phyloP scores from a whole-genome alignment of 2,797 vertebrate genomes.

The Paramormyrops hopkinsi region DNA sequence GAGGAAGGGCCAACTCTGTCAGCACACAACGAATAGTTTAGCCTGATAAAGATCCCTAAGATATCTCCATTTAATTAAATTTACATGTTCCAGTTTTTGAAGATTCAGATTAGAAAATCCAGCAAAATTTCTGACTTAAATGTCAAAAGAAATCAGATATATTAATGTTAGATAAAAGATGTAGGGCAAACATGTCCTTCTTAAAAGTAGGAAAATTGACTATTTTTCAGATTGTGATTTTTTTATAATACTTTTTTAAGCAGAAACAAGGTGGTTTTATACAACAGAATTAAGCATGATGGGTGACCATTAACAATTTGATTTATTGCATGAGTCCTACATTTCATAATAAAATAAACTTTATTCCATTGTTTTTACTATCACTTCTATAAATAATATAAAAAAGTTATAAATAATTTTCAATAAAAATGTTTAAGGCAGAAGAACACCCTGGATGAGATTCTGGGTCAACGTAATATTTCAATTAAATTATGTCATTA shows the following conservation, averaged over 20 bases:
- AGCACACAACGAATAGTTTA: conserved; percentile 47
- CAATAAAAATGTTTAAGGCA: neutral
- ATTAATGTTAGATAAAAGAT: neutral
- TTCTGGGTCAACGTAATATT: neutral
- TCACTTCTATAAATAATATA: neutral
- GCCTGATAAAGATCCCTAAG: conserved; percentile 44
- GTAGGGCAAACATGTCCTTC: neutral
- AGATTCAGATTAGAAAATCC: neutral
- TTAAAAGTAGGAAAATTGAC: neutral
- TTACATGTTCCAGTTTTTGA: neutral
- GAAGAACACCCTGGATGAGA: neutral
- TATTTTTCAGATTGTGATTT: neutral
- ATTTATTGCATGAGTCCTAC: neutral
- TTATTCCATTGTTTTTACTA: neutral
- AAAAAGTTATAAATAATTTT: neutral
- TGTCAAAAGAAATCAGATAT: neutral
- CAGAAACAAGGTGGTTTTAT: neutral
- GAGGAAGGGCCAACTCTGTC: conserved; percentile 41
- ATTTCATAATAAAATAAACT: neutral
- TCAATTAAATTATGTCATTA: neutral
- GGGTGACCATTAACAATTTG: neutral
- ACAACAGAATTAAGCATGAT: neutral
- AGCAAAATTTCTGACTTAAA: neutral
- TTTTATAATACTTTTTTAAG: neutral
- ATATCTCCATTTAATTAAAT: conserved; percentile 30